Evolutionary conservation across 2,888 invertebrate species (phyloP).

Genomic region (Lasioglossum oenotherae): DNA sequence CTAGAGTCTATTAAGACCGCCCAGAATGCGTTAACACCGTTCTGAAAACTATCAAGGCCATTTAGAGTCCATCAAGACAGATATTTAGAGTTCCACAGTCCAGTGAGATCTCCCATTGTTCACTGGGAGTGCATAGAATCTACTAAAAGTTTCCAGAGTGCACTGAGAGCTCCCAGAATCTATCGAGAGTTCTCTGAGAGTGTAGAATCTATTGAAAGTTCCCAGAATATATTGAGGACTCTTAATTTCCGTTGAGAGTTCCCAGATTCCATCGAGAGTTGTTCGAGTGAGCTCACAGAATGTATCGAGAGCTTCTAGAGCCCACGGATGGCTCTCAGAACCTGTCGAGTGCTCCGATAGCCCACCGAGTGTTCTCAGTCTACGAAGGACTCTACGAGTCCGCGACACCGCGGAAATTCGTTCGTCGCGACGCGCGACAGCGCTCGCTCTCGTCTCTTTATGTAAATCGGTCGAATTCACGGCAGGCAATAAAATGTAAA

Average conservation of each 20-base stretch:
- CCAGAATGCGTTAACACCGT: neutral
- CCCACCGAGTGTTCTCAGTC: neutral
- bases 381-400: neutral
- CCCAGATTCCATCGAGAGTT: neutral
- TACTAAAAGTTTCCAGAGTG: neutral
- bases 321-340: neutral
- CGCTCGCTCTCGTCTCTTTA: slow-evolving; percentile 70
- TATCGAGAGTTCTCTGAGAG: neutral
- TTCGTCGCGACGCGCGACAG: neutral
- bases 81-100: too few species aligned
- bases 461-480: slow-evolving; percentile 77
- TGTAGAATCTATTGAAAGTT: neutral
- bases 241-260: neutral
- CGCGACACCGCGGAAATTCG: slow-evolving; percentile 14
- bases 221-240: neutral
- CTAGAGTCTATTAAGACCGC: neutral
- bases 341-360: neutral
- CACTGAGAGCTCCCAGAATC: neutral
- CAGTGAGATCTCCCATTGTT: neutral
- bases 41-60: neutral
- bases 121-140: neutral
- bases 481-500: slow-evolving; percentile 81
- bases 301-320: neutral
- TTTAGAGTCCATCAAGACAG: neutral
- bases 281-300: neutral